Evolutionary conservation across 1,140 invertebrate species (phyloP).

Genomic region (Trichoplusia ni): DNA sequence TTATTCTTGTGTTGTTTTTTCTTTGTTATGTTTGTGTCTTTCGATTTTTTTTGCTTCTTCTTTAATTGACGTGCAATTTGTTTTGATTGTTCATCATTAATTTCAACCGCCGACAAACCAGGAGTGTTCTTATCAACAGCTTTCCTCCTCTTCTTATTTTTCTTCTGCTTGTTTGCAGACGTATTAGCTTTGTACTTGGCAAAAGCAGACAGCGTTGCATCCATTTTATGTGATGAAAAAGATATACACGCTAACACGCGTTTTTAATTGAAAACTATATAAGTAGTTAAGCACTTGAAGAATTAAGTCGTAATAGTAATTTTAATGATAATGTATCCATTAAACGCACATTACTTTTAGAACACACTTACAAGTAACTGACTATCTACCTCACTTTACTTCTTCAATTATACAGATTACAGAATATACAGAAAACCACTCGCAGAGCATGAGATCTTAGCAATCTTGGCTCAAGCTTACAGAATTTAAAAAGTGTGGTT

Average conservation of each 20-base stretch:
- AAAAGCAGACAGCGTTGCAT: conserved; percentile 67
- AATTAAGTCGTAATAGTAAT: too few species aligned
- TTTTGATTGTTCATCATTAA: conserved; percentile 43
- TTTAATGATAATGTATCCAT: too few species aligned
- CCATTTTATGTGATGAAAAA: conserved; percentile 45
- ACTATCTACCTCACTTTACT: too few species aligned
- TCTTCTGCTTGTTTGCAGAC: conserved; percentile 45
- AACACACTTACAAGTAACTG: too few species aligned
- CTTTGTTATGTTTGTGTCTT: conserved; percentile 58
- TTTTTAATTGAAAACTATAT: background rate
- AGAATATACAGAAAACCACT: too few species aligned
- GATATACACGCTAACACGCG: background rate
- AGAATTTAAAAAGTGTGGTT: too few species aligned
- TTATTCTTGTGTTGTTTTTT: conserved; percentile 66
- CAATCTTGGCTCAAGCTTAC: too few species aligned
- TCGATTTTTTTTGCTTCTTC: conserved; percentile 53
- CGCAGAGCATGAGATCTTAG: too few species aligned
- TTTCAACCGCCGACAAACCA: conserved; percentile 23
- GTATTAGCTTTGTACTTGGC: conserved; percentile 64
- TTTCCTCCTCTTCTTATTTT: conserved; percentile 55
- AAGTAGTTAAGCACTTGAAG: too few species aligned
- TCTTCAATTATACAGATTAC: too few species aligned
- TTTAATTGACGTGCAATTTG: conserved; percentile 57
- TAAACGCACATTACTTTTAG: too few species aligned
- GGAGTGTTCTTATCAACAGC: background rate